phyloP scores from a whole-genome alignment of 2,797 vertebrate genomes.

The Danio kyathit region DNA sequence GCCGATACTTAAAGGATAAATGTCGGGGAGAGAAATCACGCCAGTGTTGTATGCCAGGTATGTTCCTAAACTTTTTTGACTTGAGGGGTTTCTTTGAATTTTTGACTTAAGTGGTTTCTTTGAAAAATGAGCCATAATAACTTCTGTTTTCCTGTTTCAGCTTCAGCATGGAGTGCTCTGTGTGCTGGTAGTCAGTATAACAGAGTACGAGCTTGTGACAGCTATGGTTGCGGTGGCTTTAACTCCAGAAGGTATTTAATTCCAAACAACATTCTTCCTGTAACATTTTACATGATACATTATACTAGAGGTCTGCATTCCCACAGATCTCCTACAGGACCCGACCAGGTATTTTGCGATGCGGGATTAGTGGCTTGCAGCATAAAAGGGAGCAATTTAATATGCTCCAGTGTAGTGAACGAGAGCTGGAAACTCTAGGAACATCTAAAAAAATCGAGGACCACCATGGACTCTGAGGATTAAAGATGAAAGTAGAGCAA shows the following conservation, averaged over 20 bases:
- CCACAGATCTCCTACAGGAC: background rate
- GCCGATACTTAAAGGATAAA: slow-evolving; percentile 67
- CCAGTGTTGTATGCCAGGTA: slow-evolving; percentile 69
- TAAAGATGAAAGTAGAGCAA: no score
- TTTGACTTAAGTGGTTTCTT: background rate
- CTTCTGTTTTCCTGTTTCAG: slow-evolving; percentile 12
- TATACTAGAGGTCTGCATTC: background rate
- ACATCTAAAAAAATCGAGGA: no score
- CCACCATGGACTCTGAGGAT: no score
- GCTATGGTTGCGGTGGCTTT: slow-evolving; percentile 71
- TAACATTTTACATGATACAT: background rate
- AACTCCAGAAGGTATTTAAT: slow-evolving; percentile 67
- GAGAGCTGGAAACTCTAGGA: no score
- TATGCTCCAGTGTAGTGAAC: no score
- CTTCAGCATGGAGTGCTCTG: slow-evolving; percentile 69
- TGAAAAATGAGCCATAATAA: no score
- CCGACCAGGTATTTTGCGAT: no score
- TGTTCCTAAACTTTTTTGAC: background rate
- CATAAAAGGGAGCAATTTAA: no score
- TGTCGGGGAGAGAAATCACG: slow-evolving; percentile 50
- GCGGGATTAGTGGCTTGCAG: no score
- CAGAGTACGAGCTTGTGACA: slow-evolving; percentile 71
- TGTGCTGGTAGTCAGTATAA: slow-evolving; percentile 74
- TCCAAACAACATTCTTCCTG: background rate
- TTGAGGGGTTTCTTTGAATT: background rate